Conservation (phyloP, 2,113 vertebrate species). For the Nothobranchius kuhntae region DNA sequence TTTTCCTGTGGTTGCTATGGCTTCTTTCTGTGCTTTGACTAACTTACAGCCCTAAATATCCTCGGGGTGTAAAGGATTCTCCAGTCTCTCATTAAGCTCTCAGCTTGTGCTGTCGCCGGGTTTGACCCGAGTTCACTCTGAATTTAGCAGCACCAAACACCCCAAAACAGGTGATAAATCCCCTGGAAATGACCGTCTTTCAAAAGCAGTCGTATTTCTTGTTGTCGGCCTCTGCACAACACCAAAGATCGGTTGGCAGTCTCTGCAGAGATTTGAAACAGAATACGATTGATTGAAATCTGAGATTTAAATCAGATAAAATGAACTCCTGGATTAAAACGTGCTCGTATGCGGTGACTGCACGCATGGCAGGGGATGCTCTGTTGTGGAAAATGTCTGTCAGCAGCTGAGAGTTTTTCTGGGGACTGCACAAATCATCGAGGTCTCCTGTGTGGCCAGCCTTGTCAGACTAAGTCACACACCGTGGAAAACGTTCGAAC, state of each 20-base stretch:
- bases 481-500: constrained; percentile 30
- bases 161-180: constrained; percentile 13
- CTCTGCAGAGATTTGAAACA: background rate
- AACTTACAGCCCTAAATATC: constrained; percentile 58
- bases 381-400: constrained; percentile 59
- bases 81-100: constrained; percentile 23
- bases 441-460: constrained; percentile 5
- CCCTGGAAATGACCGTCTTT: background rate
- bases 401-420: constrained; percentile 51
- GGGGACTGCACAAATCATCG: constrained; percentile 41
- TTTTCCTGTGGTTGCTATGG: constrained; percentile 65
- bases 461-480: constrained; percentile 19
- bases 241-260: background rate
- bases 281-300: background rate
- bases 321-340: background rate
- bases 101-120: constrained; percentile 1
- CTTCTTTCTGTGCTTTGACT: constrained; percentile 58
- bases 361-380: constrained; percentile 33
- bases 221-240: background rate
- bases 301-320: background rate
- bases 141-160: constrained; percentile 26
- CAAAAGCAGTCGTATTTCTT: background rate
- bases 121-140: constrained; percentile 46
- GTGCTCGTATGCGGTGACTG: constrained; percentile 30
- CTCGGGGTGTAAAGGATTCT: constrained; percentile 30